Evolutionary conservation across 1,140 invertebrate species (phyloP).

Genomic region (Lepidurus packardi): DNA sequence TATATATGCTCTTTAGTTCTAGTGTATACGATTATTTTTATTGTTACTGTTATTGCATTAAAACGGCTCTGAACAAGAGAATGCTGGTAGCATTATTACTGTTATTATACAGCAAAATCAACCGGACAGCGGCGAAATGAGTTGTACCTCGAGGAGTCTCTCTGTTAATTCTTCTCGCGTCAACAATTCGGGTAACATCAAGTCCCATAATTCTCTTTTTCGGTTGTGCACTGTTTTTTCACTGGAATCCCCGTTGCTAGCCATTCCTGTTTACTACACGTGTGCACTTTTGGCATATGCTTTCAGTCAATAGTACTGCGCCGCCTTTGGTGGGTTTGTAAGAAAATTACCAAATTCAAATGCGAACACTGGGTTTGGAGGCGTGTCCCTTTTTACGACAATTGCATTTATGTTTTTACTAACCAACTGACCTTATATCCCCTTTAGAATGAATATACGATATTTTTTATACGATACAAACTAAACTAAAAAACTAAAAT

Average conservation of each 20-base stretch:
- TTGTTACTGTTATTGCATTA: no score
- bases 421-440: no score
- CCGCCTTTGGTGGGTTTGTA: background rate
- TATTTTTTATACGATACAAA: no score
- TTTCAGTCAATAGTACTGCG: background rate
- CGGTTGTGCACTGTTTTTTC: background rate
- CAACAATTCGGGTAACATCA: background rate
- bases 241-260: background rate
- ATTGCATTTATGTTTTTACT: no score
- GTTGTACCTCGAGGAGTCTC: background rate
- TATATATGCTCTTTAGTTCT: background rate
- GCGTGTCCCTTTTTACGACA: no score
- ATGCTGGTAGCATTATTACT: no score
- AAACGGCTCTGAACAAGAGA: no score
- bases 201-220: background rate
- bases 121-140: background rate
- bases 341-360: no score
- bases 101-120: background rate
- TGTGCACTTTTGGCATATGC: background rate
- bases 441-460: no score
- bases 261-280: background rate
- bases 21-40: no score
- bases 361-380: no score
- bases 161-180: background rate
- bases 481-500: no score